A percentile compares a stretch with the other conserved stretches of the same genome.
These are phyloP conservation scores for Danio choprae DNA, from an alignment of 2,797 vertebrate genomes.

Conservation along the genomic window DNA sequence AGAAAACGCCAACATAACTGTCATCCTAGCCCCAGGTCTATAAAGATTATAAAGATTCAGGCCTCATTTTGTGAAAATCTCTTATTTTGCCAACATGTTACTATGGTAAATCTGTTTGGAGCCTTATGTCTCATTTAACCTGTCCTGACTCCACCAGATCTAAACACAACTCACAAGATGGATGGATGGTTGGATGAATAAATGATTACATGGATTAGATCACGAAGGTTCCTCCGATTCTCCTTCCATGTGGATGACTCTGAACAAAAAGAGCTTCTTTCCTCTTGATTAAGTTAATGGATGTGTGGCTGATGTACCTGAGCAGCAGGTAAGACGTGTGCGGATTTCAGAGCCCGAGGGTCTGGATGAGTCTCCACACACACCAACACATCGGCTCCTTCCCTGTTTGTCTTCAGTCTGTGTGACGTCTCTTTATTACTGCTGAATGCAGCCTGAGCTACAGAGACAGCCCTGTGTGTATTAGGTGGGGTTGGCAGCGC, in stretches of 20 bases:
- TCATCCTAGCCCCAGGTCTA: not conserved
- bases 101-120: conserved; percentile 18
- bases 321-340: not conserved
- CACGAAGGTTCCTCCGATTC: not conserved
- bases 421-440: conserved; percentile 27
- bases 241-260: conserved; percentile 42
- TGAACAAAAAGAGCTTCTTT: conserved; percentile 48
- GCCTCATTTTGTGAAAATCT: not conserved
- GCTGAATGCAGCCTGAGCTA: not conserved
- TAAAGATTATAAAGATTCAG: not conserved
- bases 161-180: conserved; percentile 61
- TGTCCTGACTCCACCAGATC: conserved; percentile 15
- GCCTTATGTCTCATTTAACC: conserved; percentile 8
- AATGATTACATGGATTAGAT: conserved; percentile 40
- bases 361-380: conserved; percentile 8
- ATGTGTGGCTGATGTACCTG: conserved; percentile 6
- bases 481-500: conserved; percentile 2
- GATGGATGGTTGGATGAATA: conserved; percentile 49
- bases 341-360: conserved; percentile 25
- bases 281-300: conserved; percentile 46
- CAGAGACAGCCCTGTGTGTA: conserved; percentile 23
- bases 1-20: not conserved
- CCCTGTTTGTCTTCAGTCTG: conserved; percentile 30
- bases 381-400: conserved; percentile 23
- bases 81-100: not conserved